phyloP scores from a whole-genome alignment of 2,113 vertebrate genomes.

The Neopipo cinnamomea region DNA sequence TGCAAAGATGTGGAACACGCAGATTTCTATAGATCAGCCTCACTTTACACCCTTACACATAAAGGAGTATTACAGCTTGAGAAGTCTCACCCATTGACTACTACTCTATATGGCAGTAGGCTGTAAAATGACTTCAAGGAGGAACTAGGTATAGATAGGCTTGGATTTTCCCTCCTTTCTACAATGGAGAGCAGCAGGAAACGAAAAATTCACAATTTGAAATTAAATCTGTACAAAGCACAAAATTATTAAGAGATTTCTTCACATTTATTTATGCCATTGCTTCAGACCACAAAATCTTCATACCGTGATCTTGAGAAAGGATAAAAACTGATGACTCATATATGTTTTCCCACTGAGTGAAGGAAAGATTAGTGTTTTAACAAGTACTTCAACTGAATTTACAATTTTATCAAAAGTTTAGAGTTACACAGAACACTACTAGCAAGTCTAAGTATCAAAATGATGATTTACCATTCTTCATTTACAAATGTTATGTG shows the following conservation, averaged over 20 bases:
- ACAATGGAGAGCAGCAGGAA: background rate
- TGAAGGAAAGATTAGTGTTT: background rate
- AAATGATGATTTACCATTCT: background rate
- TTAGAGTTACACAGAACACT: background rate
- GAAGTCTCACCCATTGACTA: background rate
- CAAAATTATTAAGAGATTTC: background rate
- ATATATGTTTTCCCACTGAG: background rate
- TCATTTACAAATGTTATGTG: fast-evolving
- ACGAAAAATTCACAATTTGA: background rate
- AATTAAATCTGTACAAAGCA: background rate
- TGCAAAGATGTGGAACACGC: background rate
- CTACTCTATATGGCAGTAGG: background rate
- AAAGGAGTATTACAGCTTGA: background rate
- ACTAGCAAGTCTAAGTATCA: background rate
- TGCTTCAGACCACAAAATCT: background rate
- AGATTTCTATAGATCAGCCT: background rate
- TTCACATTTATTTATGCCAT: background rate
- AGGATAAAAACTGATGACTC: background rate
- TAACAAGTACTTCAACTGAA: background rate
- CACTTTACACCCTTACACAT: background rate
- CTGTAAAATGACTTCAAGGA: background rate
- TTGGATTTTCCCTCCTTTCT: background rate
- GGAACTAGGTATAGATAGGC: background rate
- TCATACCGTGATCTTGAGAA: background rate
- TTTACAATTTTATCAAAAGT: background rate